Conservation (phyloP, 2,797 vertebrate genomes). For the Sebastiscus albofasciatus region DNA sequence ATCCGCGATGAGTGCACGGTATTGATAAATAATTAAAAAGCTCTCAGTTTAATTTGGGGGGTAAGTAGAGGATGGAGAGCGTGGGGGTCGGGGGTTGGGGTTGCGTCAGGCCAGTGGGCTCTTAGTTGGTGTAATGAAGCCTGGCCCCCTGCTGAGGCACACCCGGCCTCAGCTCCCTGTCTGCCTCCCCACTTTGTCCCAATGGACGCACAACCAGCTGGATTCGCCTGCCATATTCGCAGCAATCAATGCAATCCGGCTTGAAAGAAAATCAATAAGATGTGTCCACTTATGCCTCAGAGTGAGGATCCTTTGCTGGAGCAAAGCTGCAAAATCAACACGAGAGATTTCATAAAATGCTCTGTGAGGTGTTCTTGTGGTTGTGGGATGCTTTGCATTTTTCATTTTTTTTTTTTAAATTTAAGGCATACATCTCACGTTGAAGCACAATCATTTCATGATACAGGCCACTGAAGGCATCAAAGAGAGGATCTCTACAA, state of each 20-base stretch:
- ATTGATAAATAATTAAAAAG: conserved; percentile 96
- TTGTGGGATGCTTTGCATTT: conserved; percentile 54
- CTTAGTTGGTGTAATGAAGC: conserved; percentile 86
- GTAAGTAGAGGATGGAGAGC: conserved; percentile 83
- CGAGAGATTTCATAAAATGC: conserved; percentile 86
- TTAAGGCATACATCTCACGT: conserved; percentile 25
- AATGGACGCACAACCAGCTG: conserved; percentile 87
- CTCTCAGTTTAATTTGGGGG: conserved; percentile 88
- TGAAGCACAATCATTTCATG: conserved; percentile 71
- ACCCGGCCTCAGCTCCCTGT: conserved; percentile 80
- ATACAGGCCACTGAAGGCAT: conserved; percentile 16
- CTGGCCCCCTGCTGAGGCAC: conserved; percentile 83
- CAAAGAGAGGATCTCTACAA: not conserved
- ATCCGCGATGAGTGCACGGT: conserved; percentile 86
- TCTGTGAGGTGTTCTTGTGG: conserved; percentile 31
- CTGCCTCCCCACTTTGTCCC: conserved; percentile 81
- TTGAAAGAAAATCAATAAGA: conserved; percentile 99
- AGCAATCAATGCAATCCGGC: conserved; percentile 92
- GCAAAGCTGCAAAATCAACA: conserved; percentile 86
- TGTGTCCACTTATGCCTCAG: conserved; percentile 94
- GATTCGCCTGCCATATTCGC: conserved; percentile 94
- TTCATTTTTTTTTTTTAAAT: conserved; percentile 72
- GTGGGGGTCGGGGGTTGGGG: conserved; percentile 74
- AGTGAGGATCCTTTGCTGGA: conserved; percentile 88
- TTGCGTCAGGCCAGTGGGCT: conserved; percentile 84